These are phyloP conservation scores for Ellobium chinense DNA, from an alignment of 2,888 invertebrate species.

Conservation along the genomic window DNA sequence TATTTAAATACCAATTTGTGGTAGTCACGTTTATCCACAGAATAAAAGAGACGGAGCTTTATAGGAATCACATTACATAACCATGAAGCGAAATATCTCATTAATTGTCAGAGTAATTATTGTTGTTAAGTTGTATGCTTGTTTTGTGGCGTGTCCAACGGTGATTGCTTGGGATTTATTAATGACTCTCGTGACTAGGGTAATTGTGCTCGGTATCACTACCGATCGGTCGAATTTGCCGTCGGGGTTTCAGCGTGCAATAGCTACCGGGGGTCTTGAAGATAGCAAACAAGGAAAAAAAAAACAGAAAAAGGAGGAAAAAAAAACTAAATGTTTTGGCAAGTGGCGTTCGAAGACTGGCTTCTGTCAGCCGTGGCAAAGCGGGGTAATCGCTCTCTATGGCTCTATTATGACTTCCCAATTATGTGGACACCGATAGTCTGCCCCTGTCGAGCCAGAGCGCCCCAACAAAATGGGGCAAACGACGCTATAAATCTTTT, in stretches of 20 bases:
- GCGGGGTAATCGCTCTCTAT: conserved; percentile 23
- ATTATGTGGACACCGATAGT: conserved; percentile 38
- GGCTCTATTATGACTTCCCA: conserved; percentile 33
- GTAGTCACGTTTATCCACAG: too few species aligned
- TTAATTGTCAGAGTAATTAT: conserved; percentile 11
- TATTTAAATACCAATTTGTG: too few species aligned
- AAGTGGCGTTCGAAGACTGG: conserved; percentile 5
- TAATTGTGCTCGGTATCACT: neutral
- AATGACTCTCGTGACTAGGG: neutral
- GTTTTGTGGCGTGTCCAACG: neutral
- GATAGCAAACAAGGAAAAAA: too few species aligned
- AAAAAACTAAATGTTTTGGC: conserved; percentile 23
- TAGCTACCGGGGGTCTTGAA: too few species aligned
- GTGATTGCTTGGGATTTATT: neutral
- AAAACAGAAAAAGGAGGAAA: neutral
- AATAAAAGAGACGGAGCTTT: too few species aligned
- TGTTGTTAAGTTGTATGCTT: neutral
- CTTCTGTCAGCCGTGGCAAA: conserved; percentile 17
- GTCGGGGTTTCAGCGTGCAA: neutral
- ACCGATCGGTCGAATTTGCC: neutral
- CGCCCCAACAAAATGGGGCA: neutral
- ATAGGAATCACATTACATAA: too few species aligned
- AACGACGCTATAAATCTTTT: conserved; percentile 34
- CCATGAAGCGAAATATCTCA: too few species aligned
- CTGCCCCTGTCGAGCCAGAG: conserved; percentile 11